Base-by-base conservation (phyloP, 2,888 invertebrate genomes). In the Priocnemis perturbator region DNA sequence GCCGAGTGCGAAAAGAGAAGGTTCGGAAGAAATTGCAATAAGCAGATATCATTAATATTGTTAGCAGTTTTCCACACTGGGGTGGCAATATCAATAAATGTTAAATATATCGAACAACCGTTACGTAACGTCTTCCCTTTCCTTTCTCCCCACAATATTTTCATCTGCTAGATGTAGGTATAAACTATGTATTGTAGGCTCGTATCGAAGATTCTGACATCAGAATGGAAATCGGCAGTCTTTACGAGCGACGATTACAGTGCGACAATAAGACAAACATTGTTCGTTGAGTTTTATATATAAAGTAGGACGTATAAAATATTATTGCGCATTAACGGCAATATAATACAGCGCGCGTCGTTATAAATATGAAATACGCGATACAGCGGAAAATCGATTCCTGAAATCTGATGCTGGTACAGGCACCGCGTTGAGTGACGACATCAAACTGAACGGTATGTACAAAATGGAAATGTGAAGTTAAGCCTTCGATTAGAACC, bases 21-120 rank as follows among this genome's bases (percentile, higher is more conserved):
- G 55, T 47, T 60, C 45, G 48, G 47, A 62, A 64, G 19, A 71
- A 53, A 71, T 66, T 67, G 68, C 70, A 71, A 73, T 71, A 69
- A 71, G 63, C 50, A 65, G 59, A 68, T 77, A 71, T 69, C 74
- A 76, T 67, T 76, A 69, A 21, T 72, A 77, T 71, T 70, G 69
- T 74, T 76, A 74, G 72, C 57, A 55, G 64, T 76, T 76, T 76
- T 74, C 72, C 77, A 76, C 60, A 61, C 23, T 58, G 67, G 44
- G 52, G 70, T 77, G 70, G 70, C 48, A 68, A 77, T 74, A 76
- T 76, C 64, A 75, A 68, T 75, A 75, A 73, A 75, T 74, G 73
- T 75, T 74, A 71, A 68, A 73, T 68, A 75, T 64, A 64, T 65
- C 59, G 37, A 37, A 37, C 37, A 58, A 69, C 7, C 37, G 37